These are phyloP conservation scores for Drosophila ogumai DNA, from an alignment of 1,140 invertebrate species.

Conservation along the genomic window DNA sequence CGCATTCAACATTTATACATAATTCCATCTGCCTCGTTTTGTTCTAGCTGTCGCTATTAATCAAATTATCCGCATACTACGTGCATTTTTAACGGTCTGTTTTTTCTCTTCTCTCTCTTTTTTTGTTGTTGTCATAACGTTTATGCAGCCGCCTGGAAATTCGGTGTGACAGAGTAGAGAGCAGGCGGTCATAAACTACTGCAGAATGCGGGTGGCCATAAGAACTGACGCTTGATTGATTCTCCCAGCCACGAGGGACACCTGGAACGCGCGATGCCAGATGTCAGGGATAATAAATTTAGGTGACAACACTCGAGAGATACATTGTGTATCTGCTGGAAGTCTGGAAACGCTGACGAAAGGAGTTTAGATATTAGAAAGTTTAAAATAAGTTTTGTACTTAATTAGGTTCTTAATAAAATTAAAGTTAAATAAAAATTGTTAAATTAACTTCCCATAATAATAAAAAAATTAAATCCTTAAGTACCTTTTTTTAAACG, in stretches of 20 bases:
- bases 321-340: constrained; percentile 6
- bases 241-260: constrained; percentile 25
- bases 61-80: constrained; percentile 56
- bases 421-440: not conserved
- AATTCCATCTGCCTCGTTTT: constrained; percentile 14
- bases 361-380: too few relatives aligned
- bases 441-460: not conserved
- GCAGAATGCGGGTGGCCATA: constrained; percentile 52
- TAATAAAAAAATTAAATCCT: too few relatives aligned
- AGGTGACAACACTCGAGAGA: constrained; percentile 1
- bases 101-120: constrained; percentile 9
- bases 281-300: constrained; percentile 24
- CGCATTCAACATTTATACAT: constrained; percentile 42
- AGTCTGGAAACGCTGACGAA: not conserved
- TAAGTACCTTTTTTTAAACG: too few relatives aligned
- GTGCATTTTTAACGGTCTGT: constrained; percentile 31
- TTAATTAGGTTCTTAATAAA: not conserved
- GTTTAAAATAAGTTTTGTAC: not conserved
- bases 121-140: constrained; percentile 22
- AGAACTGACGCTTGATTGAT: constrained; percentile 53
- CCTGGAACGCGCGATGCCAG: constrained; percentile 33
- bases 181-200: constrained; percentile 11
- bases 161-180: constrained; percentile 10
- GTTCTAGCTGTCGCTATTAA: constrained; percentile 61
- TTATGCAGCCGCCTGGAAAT: constrained; percentile 36